Conservation (phyloP, 1,140 invertebrate species). For the Epicauta chinensis region DNA sequence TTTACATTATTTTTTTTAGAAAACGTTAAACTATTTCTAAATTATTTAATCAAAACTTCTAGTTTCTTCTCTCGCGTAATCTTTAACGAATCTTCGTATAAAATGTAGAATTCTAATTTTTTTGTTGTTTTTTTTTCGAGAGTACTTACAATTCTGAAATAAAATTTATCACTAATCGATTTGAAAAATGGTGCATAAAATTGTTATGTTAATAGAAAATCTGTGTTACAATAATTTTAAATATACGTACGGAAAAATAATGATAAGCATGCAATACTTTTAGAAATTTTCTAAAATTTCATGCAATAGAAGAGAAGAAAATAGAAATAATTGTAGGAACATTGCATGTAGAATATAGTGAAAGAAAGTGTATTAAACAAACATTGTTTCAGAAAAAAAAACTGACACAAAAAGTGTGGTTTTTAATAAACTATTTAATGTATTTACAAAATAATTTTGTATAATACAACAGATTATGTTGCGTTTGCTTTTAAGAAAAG, state of each 20-base stretch:
- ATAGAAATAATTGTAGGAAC: slow-evolving; percentile 19
- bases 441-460: neutral
- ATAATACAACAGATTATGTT: neutral
- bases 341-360: slow-evolving; percentile 10
- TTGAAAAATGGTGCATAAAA: too few species aligned
- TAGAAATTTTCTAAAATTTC: slow-evolving; percentile 8
- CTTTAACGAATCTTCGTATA: too few species aligned
- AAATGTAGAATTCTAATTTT: too few species aligned
- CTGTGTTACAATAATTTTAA: slow-evolving; percentile 2
- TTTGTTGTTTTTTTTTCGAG: too few species aligned
- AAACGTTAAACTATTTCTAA: too few species aligned
- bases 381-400: slow-evolving; percentile 22
- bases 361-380: slow-evolving; percentile 25
- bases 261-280: slow-evolving; percentile 16
- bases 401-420: slow-evolving; percentile 31
- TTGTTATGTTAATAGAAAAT: neutral
- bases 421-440: slow-evolving; percentile 2
- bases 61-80: slow-evolving; percentile 11
- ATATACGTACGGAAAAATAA: slow-evolving; percentile 1
- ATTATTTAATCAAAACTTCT: neutral
- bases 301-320: slow-evolving; percentile 29
- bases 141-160: too few species aligned
- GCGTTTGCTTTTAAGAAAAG: neutral
- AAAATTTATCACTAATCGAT: too few species aligned
- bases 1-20: too few species aligned